Base-by-base conservation (phyloP, 2,797 vertebrate genomes). In the Ambastaia sidthimunki region DNA sequence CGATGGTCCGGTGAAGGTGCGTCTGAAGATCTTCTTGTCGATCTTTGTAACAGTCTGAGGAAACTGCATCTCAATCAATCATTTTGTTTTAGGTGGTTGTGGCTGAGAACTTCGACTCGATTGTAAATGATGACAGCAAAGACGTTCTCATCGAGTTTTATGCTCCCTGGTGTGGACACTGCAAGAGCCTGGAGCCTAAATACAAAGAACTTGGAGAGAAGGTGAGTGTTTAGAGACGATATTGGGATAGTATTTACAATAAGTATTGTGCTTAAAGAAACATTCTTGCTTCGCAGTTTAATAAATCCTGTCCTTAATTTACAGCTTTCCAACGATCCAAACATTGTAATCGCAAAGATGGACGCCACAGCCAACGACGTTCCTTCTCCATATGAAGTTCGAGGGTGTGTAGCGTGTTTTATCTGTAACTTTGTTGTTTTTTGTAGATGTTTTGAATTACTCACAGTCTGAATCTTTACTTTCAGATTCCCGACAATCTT, bases 331-430 rank as follows among this genome's bases (percentile, higher is more conserved):
- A 84, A 87, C 80, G 94, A 98, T 89, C 96, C 96, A 86, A 97
- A 96, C 80, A 90, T 99, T 1, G 44, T 99, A 77, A 95, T 99
- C 82, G 98, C 98, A 86, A 99, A 99, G 93, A 99, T 99, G 98
- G 98, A 99, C 1, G 98, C 98, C 80, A 99, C 98, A 82, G 97
- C 97, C 85, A 99, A 99, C 62, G 98, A 99, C 74, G 98, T 99
- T 86, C 98, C 98, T 81, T 94, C 96, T 83, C 94, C 93, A 0
- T 99, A 98, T 81, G 96, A 99, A 95, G 98, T 99, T 91, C 94
- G 95, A 91, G 98, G 98, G 98, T 99, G 90, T 48, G 78, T 80
- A 52, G 2, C 41, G 2, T 1, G 41, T 50, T 50, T 16, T 5
- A 50, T 48, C 9, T 13, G 47, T 50, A 18, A 28, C 59, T 13